phyloP scores from a whole-genome alignment of 2,888 invertebrate genomes.

The Euplagia quadripunctaria region DNA sequence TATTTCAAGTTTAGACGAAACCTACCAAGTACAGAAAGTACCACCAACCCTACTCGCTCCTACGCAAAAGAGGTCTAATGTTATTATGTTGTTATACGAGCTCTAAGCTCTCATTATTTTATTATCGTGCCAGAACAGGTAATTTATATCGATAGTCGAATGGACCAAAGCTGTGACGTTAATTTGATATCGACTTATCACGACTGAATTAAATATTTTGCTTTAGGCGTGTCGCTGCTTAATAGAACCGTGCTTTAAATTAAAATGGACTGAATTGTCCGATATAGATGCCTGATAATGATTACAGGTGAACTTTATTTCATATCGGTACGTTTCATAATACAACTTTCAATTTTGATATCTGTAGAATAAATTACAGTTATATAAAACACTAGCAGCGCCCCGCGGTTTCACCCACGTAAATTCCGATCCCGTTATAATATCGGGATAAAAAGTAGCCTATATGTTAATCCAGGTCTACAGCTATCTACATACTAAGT shows the following conservation, averaged over 20 bases:
- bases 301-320: slow-evolving; percentile 56
- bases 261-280: slow-evolving; percentile 45
- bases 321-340: slow-evolving; percentile 38
- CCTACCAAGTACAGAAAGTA: not conserved
- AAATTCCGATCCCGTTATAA: too few relatives aligned
- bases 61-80: slow-evolving; percentile 32
- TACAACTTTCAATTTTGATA: slow-evolving; percentile 29
- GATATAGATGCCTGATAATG: slow-evolving; percentile 51
- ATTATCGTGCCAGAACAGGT: slow-evolving; percentile 69
- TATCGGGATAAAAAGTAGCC: too few relatives aligned
- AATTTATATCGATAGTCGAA: slow-evolving; percentile 66
- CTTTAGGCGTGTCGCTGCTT: slow-evolving; percentile 58
- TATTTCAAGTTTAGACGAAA: not conserved
- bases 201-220: slow-evolving; percentile 65
- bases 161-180: slow-evolving; percentile 67
- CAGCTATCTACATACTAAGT: too few relatives aligned
- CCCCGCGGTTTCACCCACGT: too few relatives aligned
- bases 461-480: too few relatives aligned
- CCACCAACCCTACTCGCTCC: slow-evolving; percentile 23
- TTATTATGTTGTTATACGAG: slow-evolving; percentile 65
- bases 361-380: slow-evolving; percentile 28
- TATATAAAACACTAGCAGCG: not conserved
- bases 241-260: slow-evolving; percentile 43
- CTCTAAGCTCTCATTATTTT: slow-evolving; percentile 72
- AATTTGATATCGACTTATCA: slow-evolving; percentile 74